Percentiles rank a stretch among this genome's conserved stretches.
phyloP scores from a whole-genome alignment of 1,140 invertebrate genomes.

The Stegodyphus dumicola region DNA sequence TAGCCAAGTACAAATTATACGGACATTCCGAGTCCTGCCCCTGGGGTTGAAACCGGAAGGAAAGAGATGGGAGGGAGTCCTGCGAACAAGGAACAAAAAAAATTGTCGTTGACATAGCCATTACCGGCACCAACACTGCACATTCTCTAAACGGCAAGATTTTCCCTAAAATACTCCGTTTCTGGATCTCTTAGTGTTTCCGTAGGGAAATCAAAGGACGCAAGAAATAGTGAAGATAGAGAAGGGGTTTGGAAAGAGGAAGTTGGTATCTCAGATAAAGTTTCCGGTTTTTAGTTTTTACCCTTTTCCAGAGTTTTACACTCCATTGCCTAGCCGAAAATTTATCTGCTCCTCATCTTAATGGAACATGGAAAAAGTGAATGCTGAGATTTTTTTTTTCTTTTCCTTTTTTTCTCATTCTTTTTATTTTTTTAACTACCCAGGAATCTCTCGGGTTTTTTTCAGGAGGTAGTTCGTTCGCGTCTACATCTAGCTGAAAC shows the following conservation, averaged over 20 bases:
- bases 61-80: too few species aligned
- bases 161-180: slow-evolving; percentile 33
- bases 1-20: too few species aligned
- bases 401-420: not conserved
- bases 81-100: not conserved
- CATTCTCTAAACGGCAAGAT: not conserved
- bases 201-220: slow-evolving; percentile 43
- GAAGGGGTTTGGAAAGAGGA: slow-evolving; percentile 6
- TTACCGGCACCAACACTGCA: not conserved
- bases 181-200: slow-evolving; percentile 53
- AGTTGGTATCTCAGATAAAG: slow-evolving; percentile 38
- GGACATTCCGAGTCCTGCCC: too few species aligned
- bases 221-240: slow-evolving; percentile 12
- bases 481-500: too few species aligned
- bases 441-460: too few species aligned
- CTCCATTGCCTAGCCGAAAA: slow-evolving; percentile 41
- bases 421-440: too few species aligned
- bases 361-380: slow-evolving; percentile 45
- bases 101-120: slow-evolving; percentile 8
- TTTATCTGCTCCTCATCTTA: slow-evolving; percentile 51
- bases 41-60: too few species aligned
- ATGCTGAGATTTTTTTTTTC: not conserved
- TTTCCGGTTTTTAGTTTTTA: slow-evolving; percentile 18
- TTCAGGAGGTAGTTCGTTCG: too few species aligned
- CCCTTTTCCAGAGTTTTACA: slow-evolving; percentile 23